Percentiles rank a stretch among this genome's conserved stretches.
These are phyloP conservation scores for Philhelius pedissequus DNA, from an alignment of 2,888 invertebrate species.

Conservation along the genomic window DNA sequence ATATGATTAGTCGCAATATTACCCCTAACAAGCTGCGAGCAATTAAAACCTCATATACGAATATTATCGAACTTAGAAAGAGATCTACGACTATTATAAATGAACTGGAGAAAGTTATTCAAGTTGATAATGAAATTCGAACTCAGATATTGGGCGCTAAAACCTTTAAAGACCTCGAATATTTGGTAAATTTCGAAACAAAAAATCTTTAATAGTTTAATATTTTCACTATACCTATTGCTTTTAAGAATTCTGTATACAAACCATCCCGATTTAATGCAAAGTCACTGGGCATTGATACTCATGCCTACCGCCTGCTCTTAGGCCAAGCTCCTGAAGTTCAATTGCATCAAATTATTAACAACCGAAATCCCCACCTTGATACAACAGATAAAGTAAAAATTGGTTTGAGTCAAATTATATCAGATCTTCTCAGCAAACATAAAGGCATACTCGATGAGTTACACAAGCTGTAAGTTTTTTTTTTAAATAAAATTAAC, in stretches of 20 bases:
- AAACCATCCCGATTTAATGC: conserved; percentile 89
- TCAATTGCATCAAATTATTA: conserved; percentile 73
- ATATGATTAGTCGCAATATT: conserved; percentile 84
- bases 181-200: conserved; percentile 81
- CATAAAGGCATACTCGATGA: conserved; percentile 85
- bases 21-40: conserved; percentile 88
- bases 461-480: conserved; percentile 84
- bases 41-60: conserved; percentile 85
- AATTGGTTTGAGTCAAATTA: conserved; percentile 86
- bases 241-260: conserved; percentile 80
- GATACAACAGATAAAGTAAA: conserved; percentile 82
- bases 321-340: conserved; percentile 78
- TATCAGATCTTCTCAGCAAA: conserved; percentile 90
- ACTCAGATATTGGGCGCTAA: conserved; percentile 84
- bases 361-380: conserved; percentile 80
- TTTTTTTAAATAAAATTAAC: too few relatives aligned
- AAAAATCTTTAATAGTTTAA: background rate
- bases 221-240: background rate
- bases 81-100: conserved; percentile 85
- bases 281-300: conserved; percentile 86
- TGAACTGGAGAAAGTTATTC: conserved; percentile 83
- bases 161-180: conserved; percentile 87
- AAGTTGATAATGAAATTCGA: conserved; percentile 83
- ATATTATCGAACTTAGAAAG: conserved; percentile 84
- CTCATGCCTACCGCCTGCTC: conserved; percentile 83